Evolutionary conservation across 2,113 vertebrate species (phyloP).

Genomic region (Bos indicus): DNA sequence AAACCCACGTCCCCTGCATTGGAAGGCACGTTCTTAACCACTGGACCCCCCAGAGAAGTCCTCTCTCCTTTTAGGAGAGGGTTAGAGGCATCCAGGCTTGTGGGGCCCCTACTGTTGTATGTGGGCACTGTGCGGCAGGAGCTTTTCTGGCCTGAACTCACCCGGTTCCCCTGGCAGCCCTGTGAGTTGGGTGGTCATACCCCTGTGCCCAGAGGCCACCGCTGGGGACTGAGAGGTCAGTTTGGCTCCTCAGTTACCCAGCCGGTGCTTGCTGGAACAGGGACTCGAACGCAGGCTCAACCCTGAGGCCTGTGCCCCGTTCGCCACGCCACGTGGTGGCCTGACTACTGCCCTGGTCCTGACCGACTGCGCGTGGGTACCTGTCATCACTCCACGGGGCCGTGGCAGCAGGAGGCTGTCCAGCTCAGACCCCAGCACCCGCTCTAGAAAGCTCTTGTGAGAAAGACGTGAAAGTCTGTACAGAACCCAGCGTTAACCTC

Average conservation of each 20-base stretch:
- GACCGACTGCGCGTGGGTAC: fast-evolving
- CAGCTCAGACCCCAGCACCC: background rate
- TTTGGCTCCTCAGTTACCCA: background rate
- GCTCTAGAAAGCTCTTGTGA: background rate
- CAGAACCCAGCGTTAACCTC: background rate
- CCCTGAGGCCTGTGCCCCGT: background rate
- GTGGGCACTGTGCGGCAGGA: background rate
- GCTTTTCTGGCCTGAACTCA: background rate
- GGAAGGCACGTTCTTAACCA: background rate
- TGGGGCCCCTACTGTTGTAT: background rate
- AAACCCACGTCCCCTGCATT: background rate
- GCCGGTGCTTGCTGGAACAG: background rate
- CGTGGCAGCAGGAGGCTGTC: fast-evolving
- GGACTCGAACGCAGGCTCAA: background rate
- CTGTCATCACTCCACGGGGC: background rate
- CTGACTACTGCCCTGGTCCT: too few species aligned
- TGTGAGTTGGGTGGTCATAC: background rate
- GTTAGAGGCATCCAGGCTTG: background rate
- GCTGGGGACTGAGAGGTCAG: background rate
- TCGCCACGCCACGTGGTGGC: fast-evolving
- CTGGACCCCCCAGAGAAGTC: background rate
- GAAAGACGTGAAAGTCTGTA: background rate
- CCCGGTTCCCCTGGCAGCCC: background rate
- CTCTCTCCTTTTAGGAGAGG: background rate
- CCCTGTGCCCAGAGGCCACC: background rate